Percentiles rank a stretch among this genome's conserved stretches.
These are phyloP conservation scores for Allobates femoralis DNA, from an alignment of 2,797 vertebrate species.

Conservation along the genomic window DNA sequence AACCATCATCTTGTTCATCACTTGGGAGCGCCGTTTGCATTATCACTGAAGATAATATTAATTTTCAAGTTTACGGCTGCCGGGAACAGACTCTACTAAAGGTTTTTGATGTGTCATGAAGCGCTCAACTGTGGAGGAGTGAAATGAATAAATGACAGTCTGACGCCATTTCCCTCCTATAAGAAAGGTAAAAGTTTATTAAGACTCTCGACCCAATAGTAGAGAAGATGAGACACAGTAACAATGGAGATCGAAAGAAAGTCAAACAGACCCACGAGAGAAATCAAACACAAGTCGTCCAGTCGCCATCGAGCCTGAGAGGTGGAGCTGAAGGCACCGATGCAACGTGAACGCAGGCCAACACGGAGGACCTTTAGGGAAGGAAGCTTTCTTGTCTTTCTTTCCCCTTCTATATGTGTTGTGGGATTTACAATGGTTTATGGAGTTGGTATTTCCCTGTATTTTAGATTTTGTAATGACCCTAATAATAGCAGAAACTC, in stretches of 20 bases:
- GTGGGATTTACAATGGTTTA: background rate
- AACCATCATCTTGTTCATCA: too few species aligned
- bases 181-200: constrained; percentile 60
- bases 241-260: constrained; percentile 51
- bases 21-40: too few species aligned
- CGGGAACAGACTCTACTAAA: too few species aligned
- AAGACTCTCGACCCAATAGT: constrained; percentile 56
- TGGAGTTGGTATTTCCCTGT: background rate
- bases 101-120: background rate
- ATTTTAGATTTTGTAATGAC: background rate
- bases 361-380: background rate
- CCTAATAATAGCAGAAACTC: background rate
- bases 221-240: constrained; percentile 56
- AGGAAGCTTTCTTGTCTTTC: background rate
- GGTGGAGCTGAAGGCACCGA: constrained; percentile 30
- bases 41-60: too few species aligned
- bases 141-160: background rate
- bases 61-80: too few species aligned
- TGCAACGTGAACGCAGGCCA: background rate
- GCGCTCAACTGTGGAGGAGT: background rate
- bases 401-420: background rate
- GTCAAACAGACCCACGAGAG: constrained; percentile 40
- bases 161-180: constrained; percentile 31
- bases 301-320: constrained; percentile 43
- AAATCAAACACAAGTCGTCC: constrained; percentile 42